Conservation (phyloP, 2,797 vertebrate genomes). For the Kryptolebias ocellatus region DNA sequence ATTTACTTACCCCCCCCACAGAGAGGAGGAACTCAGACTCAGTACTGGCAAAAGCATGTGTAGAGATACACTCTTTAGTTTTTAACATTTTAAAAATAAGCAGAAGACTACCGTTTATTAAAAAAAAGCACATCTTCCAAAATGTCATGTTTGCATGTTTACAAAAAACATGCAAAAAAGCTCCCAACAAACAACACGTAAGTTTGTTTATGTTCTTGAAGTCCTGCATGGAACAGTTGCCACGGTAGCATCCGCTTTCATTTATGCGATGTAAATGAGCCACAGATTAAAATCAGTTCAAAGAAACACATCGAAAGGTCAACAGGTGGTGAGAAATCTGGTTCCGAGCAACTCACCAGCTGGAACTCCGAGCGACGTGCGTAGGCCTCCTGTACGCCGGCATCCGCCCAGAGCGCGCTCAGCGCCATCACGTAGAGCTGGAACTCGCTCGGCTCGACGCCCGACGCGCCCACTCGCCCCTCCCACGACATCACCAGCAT, state of each 20-base stretch:
- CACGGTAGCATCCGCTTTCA: not conserved
- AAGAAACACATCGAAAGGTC: not conserved
- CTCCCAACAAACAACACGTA: too few relatives aligned
- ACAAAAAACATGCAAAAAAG: too few relatives aligned
- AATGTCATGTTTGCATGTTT: not conserved
- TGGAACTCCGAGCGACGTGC: constrained; percentile 93
- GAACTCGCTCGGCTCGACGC: constrained; percentile 92
- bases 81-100: not conserved
- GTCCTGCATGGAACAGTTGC: not conserved
- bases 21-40: not conserved
- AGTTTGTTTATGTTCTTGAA: not conserved
- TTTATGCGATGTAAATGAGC: not conserved
- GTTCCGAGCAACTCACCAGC: constrained; percentile 86
- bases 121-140: not conserved
- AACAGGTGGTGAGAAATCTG: not conserved
- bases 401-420: constrained; percentile 88
- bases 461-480: constrained; percentile 87
- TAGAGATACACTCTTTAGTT: constrained; percentile 2
- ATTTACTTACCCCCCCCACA: not conserved
- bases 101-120: not conserved
- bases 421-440: constrained; percentile 93
- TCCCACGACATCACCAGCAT: constrained; percentile 98
- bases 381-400: constrained; percentile 90
- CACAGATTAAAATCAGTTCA: not conserved
- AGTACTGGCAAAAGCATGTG: not conserved